Evolutionary conservation across 2,113 vertebrate genomes (phyloP), one percentile per base, ranked within the genome.

Genomic region (Xenus cinereus): DNA sequence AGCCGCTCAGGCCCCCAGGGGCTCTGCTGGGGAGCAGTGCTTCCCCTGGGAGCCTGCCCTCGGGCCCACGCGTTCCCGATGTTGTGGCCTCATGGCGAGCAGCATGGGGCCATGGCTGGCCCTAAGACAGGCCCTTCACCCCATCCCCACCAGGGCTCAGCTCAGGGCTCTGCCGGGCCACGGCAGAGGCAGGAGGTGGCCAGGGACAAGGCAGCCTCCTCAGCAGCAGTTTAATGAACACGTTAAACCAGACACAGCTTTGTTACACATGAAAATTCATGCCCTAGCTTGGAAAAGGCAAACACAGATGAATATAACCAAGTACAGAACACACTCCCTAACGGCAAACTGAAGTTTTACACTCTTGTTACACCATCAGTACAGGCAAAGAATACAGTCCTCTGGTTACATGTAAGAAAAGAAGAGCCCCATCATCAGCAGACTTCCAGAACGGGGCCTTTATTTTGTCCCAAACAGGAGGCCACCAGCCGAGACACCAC

Each of bases 251-350:
- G 26, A 33, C 11, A 20, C 4, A 54, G 86, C 28, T 41, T 54
- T 56, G 21, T 22, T 21, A 28, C 0, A 0, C 5, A 3, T 15
- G 22, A 54, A 68, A 37, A 54, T 28, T 35, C 46, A 28, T 3
- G 1, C 8, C 76, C 33, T 30, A 19, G 45, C 60, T 69, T 50
- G n/a, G n/a, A 64, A 60, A 60, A 64, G 39, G 53, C 33, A 59
- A 67, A 51, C 19, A 20, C 19, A 18, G n/a, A 19, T 50, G 11
- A 68, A 14, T 14, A 23, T 68, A 26, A 27, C 15, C 51, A 69
- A 28, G 13, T 0, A 5, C 26, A 64, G 23, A 71, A 35, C 17
- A 51, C 18, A 23, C 3, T 48, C 17, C 19, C 43, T 23, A n/a
- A 64, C 0, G 0, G 45, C 39, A 73, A 69, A 80, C 27, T 51